A percentile compares a stretch with the other conserved stretches of the same genome.
These are phyloP conservation scores for Chloroclysta siterata DNA, from an alignment of 2,888 invertebrate genomes.

Conservation along the genomic window DNA sequence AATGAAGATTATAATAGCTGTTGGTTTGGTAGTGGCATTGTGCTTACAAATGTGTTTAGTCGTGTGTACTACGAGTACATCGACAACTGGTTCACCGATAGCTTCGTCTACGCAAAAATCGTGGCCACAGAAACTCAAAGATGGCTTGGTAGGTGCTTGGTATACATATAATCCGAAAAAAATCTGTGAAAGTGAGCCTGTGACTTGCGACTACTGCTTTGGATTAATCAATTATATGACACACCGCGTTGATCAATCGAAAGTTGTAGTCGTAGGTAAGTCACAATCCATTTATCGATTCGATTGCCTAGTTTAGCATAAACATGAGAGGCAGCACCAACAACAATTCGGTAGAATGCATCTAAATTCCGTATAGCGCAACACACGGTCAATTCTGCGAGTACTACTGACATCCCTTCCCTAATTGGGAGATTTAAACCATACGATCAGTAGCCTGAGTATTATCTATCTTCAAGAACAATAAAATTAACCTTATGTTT, in stretches of 20 bases:
- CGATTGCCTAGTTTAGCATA: no score
- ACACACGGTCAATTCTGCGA: no score
- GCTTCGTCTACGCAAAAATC: constrained; percentile 50
- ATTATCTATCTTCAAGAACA: not conserved
- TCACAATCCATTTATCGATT: no score
- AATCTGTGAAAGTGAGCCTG: not conserved
- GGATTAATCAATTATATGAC: no score
- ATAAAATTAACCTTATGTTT: not conserved
- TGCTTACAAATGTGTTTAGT: constrained; percentile 46
- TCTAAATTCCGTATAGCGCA: no score
- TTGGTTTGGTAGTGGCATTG: constrained; percentile 42
- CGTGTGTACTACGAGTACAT: constrained; percentile 22
- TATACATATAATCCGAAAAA: not conserved
- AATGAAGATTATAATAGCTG: constrained; percentile 50
- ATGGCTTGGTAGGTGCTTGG: constrained; percentile 56
- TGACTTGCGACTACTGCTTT: no score
- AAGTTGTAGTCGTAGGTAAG: no score
- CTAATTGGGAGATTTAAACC: no score
- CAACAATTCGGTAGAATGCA: no score
- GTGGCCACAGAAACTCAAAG: constrained; percentile 57
- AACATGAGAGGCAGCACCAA: no score
- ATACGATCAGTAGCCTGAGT: not conserved
- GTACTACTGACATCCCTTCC: no score
- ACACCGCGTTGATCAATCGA: no score
- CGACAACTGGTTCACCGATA: constrained; percentile 23